Conservation (phyloP, 2,888 invertebrate genomes). For the Koerneria pararmatus region DNA sequence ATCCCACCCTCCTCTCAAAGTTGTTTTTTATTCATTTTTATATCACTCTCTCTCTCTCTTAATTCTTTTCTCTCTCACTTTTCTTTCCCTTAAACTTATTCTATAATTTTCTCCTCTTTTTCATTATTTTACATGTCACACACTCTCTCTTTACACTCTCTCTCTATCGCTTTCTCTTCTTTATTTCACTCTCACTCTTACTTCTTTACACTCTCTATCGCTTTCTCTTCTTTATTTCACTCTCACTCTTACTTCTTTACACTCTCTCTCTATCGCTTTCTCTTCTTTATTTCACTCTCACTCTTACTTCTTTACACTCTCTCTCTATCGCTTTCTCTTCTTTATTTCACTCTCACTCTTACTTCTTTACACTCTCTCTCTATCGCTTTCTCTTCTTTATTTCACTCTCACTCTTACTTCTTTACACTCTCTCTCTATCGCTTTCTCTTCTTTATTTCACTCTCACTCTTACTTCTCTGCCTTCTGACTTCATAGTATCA, state of each 20-base stretch:
- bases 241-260: background rate
- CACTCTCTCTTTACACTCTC: background rate
- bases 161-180: background rate
- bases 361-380: constrained; percentile 2
- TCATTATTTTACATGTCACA: constrained; percentile 7
- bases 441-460: too few species aligned
- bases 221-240: background rate
- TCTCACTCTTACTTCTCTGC: too few species aligned
- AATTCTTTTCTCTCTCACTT: background rate
- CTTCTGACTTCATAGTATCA: too few species aligned
- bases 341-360: background rate
- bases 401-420: background rate
- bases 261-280: background rate
- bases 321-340: background rate
- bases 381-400: background rate
- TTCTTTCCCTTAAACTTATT: too few species aligned
- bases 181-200: background rate
- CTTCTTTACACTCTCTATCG: background rate
- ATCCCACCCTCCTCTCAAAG: too few species aligned
- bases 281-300: background rate
- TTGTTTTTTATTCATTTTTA: too few species aligned
- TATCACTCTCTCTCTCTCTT: constrained; percentile 5
- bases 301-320: background rate
- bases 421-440: too few species aligned
- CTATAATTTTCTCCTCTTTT: background rate